Conservation (phyloP, 2,888 invertebrate species). For the Polia nebulosa region DNA sequence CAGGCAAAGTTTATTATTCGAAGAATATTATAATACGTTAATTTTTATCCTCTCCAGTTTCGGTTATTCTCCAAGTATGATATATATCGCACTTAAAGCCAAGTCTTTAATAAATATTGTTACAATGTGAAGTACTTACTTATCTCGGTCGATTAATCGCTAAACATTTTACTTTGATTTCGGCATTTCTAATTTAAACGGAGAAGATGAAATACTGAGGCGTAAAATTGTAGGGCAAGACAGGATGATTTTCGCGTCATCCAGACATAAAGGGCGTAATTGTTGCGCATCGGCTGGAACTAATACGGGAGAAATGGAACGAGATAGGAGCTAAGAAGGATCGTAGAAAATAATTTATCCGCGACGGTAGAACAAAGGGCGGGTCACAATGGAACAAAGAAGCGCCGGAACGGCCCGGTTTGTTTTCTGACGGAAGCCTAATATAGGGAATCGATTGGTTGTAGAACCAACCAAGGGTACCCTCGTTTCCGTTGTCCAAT, state of each 20-base stretch:
- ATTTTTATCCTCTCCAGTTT: constrained; percentile 48
- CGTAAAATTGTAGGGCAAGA: constrained; percentile 88
- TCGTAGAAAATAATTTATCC: constrained; percentile 90
- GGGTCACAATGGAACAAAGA: constrained; percentile 88
- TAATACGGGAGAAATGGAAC: constrained; percentile 90
- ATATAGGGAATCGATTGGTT: constrained; percentile 88
- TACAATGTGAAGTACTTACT: constrained; percentile 45
- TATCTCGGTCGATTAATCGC: constrained; percentile 64
- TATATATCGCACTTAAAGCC: constrained; percentile 40
- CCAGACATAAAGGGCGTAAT: constrained; percentile 89
- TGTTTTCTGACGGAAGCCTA: constrained; percentile 88
- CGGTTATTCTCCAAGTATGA: constrained; percentile 26
- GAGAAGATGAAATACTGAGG: constrained; percentile 84
- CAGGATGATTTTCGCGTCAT: constrained; percentile 90
- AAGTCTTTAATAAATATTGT: constrained; percentile 51
- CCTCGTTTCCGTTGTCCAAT: constrained; percentile 78
- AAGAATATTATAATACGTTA: constrained; percentile 60
- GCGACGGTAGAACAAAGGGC: constrained; percentile 88
- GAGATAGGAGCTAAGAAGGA: constrained; percentile 88
- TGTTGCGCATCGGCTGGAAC: constrained; percentile 90
- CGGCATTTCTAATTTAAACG: constrained; percentile 81
- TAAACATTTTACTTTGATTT: constrained; percentile 71
- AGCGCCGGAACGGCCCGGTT: constrained; percentile 83
- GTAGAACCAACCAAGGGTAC: constrained; percentile 79
- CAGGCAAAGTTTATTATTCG: constrained; percentile 58